Base-by-base conservation (phyloP, 2,113 vertebrate genomes). In the Melanostigma gelatinosum region DNA sequence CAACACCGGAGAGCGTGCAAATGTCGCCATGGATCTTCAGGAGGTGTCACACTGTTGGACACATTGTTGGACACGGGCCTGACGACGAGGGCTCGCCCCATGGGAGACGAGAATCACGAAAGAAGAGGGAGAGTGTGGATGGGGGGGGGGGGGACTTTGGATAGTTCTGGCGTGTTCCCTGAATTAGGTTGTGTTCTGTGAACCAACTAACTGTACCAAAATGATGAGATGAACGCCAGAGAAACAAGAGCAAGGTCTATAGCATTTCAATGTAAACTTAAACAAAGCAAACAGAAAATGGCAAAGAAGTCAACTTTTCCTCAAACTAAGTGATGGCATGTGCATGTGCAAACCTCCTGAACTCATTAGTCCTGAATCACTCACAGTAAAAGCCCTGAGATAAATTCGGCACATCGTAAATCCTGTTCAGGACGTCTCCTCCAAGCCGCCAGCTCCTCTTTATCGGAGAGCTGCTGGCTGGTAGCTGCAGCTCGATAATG, bases 21-120 rank as follows among this genome's bases (percentile, higher is more conserved):
- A 86, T 82, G 92, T 92, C 78, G 6, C 84, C 84, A 62, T 93
- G 88, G 82, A 90, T 92, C 90, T 90, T 91, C 52, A 72, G 66
- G 74, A 82, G 82, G 90, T 88, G 91, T 89, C 89, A 78, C 64
- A 62, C 44, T 77, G 71, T 74, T 72, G 82, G 80, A 81, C 65
- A 77, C 62, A 50, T 72, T 70, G 71, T 77, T 84, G 88, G 85
- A 85, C 36, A 32, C 27, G 32, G n/a, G 77, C 81, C 88, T 52
- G 62, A 54, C 9, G 55, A 16, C 34, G 67, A 80, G 70, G 72
- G 67, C 81, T 84, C 55, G 29, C 42, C 76, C 72, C 75, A 48
- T 62, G 77, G 88, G 86, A 89, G 76, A 69, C 6, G 69, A 57
- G 44, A 54, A 27, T 75, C 75, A 83, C 0, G n/a, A 71, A 48